phyloP scores from a whole-genome alignment of 1,140 invertebrate species.

The Homalodisca vitripennis region DNA sequence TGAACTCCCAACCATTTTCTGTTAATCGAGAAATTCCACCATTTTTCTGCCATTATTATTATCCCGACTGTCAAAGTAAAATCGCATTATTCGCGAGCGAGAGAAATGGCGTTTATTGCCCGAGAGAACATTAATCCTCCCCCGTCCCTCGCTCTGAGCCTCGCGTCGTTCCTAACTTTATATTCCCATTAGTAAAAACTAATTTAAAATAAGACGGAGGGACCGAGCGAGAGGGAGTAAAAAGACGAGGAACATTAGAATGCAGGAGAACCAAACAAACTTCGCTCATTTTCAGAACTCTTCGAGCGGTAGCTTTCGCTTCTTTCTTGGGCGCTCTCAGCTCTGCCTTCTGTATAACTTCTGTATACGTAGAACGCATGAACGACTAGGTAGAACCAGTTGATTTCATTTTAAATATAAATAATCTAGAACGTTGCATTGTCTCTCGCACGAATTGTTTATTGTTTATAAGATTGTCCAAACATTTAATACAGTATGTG shows the following conservation, averaged over 20 bases:
- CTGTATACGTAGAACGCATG: too few relatives aligned
- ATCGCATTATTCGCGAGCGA: slow-evolving; percentile 28
- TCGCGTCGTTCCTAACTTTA: slow-evolving; percentile 23
- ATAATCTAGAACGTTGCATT: too few relatives aligned
- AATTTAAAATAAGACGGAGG: slow-evolving; percentile 31
- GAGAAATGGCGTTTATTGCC: slow-evolving; percentile 28
- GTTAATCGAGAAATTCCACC: too few relatives aligned
- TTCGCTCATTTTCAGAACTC: slow-evolving; percentile 31
- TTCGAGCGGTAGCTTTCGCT: slow-evolving; percentile 4
- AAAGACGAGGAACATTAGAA: slow-evolving; percentile 30
- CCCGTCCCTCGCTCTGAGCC: background rate
- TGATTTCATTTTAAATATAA: too few relatives aligned
- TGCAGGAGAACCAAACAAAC: slow-evolving; percentile 30
- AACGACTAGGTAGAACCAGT: too few relatives aligned
- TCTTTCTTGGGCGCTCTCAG: background rate
- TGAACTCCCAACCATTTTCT: too few relatives aligned
- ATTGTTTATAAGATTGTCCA: too few relatives aligned
- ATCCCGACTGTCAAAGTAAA: background rate
- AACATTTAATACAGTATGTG: too few relatives aligned
- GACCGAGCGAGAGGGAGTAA: slow-evolving; percentile 15
- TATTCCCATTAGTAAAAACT: slow-evolving; percentile 32
- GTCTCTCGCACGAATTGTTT: too few relatives aligned
- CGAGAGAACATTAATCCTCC: slow-evolving; percentile 26
- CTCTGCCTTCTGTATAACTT: slow-evolving; percentile 9
- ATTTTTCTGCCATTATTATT: slow-evolving; percentile 12